These are phyloP conservation scores for Colaptes auratus DNA, from an alignment of 2,113 vertebrate species.

Conservation along the genomic window DNA sequence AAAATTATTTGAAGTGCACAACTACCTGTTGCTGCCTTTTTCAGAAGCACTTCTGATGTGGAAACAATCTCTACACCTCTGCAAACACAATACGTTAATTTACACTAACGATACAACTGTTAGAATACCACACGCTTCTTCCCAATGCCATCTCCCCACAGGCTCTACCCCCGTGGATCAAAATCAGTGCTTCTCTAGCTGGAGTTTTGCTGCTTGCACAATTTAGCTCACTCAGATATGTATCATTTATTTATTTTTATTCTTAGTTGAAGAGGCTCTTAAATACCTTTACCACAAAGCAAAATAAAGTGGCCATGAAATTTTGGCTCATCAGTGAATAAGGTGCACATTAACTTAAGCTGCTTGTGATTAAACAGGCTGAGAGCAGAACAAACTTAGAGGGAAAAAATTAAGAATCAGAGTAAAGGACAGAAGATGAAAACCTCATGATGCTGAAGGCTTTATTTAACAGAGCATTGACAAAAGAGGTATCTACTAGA, in stretches of 20 bases:
- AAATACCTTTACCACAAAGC: not conserved
- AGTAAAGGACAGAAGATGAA: not conserved
- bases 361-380: not conserved
- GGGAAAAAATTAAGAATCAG: not conserved
- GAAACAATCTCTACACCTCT: not conserved
- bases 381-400: not conserved
- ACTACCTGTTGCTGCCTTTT: not conserved
- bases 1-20: not conserved
- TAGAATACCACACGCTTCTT: not conserved
- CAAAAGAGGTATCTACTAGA: not conserved
- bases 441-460: not conserved
- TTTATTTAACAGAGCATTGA: not conserved
- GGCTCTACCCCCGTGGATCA: not conserved
- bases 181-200: not conserved
- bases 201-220: not conserved
- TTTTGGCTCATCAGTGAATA: not conserved
- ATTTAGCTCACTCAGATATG: not conserved
- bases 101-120: not conserved
- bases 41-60: not conserved
- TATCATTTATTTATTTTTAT: not conserved
- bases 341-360: not conserved
- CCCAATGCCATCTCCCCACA: not conserved
- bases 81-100: not conserved
- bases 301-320: constrained; percentile 7
- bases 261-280: not conserved